Base-by-base conservation (phyloP, 2,888 invertebrate genomes). In the Ornithoptera alexandrae region DNA sequence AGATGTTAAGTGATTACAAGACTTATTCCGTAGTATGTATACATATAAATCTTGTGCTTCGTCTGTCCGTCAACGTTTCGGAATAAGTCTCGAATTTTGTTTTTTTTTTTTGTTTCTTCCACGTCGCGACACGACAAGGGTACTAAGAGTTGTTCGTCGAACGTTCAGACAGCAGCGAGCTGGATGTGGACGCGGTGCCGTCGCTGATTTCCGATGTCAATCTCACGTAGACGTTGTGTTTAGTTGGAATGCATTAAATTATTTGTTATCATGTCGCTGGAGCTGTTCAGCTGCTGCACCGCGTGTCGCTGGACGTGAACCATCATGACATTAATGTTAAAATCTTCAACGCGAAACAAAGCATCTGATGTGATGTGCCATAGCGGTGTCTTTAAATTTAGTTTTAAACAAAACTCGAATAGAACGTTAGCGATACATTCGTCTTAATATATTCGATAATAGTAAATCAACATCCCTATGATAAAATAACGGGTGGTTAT, bases 361-460 rank as follows among this genome's bases (percentile, higher is more conserved):
- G 85, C 86, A 90, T 90, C 90, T 90, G 90, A 90, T 84, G 83
- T 85, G 83, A 86, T 80, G 91, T 92, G 92, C 92, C 92, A 91
- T 92, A 91, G 79, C 81, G 79, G 79, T 84, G 82, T 88, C 83
- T 87, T 70, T 62, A 70, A 70, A 57, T 84, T 84, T 78, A 82
- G 79, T 77, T 79, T 75, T 76, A 76, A 76, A 75, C 69, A 75
- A 73, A 69, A 76, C 88, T 89, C 88, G 88, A 89, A 89, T 88
- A 87, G 74, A 75, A 71, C 73, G 74, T 74, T 72, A 72, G 74
- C 74, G 63, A 53, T 75, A 73, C 65, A 66, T 65, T 69, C 60
- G 60, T 46, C 36, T 65, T 57, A 59, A 39, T 62, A n/a, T 42
- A 62, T 68, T 24, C 20, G 22, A 10, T 1, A 1, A 22, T 22